Conservation (phyloP, 2,113 vertebrate genomes). For the Panthera uncia region DNA sequence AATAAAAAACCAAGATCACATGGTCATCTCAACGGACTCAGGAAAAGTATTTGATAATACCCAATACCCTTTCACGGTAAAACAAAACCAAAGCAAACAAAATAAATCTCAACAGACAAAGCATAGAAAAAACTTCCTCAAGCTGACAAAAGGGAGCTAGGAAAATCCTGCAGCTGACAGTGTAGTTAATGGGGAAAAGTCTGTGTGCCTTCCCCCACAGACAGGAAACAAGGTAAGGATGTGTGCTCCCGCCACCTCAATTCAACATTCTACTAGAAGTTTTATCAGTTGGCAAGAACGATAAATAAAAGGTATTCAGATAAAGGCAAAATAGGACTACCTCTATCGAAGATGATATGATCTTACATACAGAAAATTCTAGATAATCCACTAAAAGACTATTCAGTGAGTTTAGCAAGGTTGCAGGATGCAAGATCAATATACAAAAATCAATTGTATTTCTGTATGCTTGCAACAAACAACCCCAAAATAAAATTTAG, state of each 20-base stretch:
- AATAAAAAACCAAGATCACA: rapidly evolving
- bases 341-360: neutral
- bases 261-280: no score
- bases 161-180: neutral
- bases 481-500: neutral
- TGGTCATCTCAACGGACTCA: neutral
- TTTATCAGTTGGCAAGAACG: neutral
- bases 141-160: neutral
- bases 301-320: neutral
- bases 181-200: neutral
- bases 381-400: neutral
- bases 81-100: neutral
- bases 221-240: neutral
- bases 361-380: neutral
- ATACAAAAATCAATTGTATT: neutral
- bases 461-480: neutral
- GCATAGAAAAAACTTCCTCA: neutral
- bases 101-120: neutral
- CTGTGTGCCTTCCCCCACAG: neutral
- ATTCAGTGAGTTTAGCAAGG: neutral
- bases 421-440: neutral
- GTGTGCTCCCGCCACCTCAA: neutral
- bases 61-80: neutral
- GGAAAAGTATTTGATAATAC: neutral
- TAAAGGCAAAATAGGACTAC: neutral